Evolutionary conservation across 2,888 invertebrate species (phyloP).

Genomic region (Fragum sueziense): DNA sequence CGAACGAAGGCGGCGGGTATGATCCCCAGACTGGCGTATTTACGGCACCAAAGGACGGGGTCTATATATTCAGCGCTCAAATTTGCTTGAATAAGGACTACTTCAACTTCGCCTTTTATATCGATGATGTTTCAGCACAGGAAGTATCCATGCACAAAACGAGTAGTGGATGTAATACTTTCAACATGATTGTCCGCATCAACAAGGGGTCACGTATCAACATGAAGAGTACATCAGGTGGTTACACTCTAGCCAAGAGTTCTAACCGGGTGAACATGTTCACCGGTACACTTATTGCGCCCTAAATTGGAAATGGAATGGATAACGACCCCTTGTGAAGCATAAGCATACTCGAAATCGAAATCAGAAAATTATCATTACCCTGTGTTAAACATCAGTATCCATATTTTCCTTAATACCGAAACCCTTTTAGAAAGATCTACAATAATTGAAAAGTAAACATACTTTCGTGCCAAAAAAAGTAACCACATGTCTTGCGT

Average conservation of each 20-base stretch:
- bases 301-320: too few relatives aligned
- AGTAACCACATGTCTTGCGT: too few relatives aligned
- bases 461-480: too few relatives aligned
- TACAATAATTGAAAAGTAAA: too few relatives aligned
- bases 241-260: background rate
- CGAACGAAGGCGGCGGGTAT: background rate
- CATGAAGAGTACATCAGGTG: background rate
- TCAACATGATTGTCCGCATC: background rate
- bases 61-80: background rate
- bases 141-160: background rate
- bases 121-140: background rate
- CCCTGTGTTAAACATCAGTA: too few relatives aligned
- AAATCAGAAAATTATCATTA: too few relatives aligned
- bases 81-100: background rate
- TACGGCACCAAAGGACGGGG: background rate
- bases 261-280: background rate
- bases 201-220: background rate
- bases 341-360: too few relatives aligned
- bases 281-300: background rate
- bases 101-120: background rate
- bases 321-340: too few relatives aligned
- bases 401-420: too few relatives aligned
- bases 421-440: too few relatives aligned
- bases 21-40: background rate
- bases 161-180: background rate